Evolutionary conservation across 1,140 invertebrate species (phyloP), one percentile per base, ranked within the genome.

Genomic region (Dreissena polymorpha): DNA sequence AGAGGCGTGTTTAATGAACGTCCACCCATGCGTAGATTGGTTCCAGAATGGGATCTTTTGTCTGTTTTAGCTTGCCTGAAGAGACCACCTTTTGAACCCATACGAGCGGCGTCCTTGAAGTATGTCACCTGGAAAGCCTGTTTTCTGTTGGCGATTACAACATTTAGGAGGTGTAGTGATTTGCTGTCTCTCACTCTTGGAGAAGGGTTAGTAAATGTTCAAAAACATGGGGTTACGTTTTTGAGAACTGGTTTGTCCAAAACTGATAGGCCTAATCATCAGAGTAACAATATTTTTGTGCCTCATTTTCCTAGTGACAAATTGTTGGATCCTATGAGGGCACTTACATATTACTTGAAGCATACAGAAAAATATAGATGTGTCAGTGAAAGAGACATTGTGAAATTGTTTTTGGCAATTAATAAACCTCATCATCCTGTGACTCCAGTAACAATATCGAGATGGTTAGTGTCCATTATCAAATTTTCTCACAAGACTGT

Each of bases 301-400:
- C 71, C 77, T 49, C 21, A 10, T 50, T 85, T 81, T 53, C 16
- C 29, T 18, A 16, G 64, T 21, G 71, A 81, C 67, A 80, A 77
- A 76, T 23, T 81, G 16, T 65, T 85, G 27, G 77, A 85, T 53
- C 77, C 84, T 60, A 80, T 80, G 25, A 53, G 77, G 7, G 76
- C 75, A 21, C 16, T 76, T 10, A 50, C 77, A 25, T 50, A 57
- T 23, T 81, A 85, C 71, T 77, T 27, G 73, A 85, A 71, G 18
- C 39, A 16, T 85, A 75, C 50, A 85, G 83, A 75, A 23, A 39
- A 39, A 68, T n/a, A 49, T 60, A n/a, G 14, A 12, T 3, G 50
- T 23, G 63, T 6, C 49, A 78, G 50, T 39, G 39, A 39, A 39
- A 39, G 39, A 39, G 75, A 76, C 63, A 60, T 25, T 13, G n/a